phyloP scores from a whole-genome alignment of 2,888 invertebrate species.

The Micoletzkya japonica region DNA sequence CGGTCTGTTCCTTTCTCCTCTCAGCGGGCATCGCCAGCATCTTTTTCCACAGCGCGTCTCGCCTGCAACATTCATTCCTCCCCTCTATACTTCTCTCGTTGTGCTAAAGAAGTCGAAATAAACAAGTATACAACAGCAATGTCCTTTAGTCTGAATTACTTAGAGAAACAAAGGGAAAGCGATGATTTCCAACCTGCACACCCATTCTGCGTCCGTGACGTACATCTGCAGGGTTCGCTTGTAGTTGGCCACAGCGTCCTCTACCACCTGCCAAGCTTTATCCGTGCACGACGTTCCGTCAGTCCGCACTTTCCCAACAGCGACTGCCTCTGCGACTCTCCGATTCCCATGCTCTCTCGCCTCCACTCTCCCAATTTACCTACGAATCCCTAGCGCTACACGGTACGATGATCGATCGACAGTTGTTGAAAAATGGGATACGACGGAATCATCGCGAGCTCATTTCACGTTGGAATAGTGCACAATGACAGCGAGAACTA shows the following conservation, averaged over 20 bases:
- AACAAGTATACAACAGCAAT: not conserved
- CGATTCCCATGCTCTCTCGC: too few species aligned
- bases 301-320: too few species aligned
- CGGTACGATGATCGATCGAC: not conserved
- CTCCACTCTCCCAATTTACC: too few species aligned
- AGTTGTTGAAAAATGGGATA: too few species aligned
- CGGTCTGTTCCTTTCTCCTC: not conserved
- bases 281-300: too few species aligned
- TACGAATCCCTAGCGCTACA: too few species aligned
- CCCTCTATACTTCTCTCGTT: not conserved
- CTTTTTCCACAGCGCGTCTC: constrained; percentile 17
- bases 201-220: constrained; percentile 36
- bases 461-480: too few species aligned
- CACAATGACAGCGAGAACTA: too few species aligned
- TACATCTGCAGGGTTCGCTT: constrained; percentile 25
- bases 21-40: constrained; percentile 21
- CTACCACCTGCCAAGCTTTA: constrained; percentile 29
- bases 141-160: not conserved
- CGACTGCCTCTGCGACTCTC: too few species aligned
- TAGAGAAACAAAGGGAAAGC: too few species aligned
- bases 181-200: constrained; percentile 37
- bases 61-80: not conserved
- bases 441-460: too few species aligned
- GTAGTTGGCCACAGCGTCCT: constrained; percentile 30
- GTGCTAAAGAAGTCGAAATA: too few species aligned